Conservation (phyloP, 2,797 vertebrate species). For the Phrynocephalus guinanensis region DNA sequence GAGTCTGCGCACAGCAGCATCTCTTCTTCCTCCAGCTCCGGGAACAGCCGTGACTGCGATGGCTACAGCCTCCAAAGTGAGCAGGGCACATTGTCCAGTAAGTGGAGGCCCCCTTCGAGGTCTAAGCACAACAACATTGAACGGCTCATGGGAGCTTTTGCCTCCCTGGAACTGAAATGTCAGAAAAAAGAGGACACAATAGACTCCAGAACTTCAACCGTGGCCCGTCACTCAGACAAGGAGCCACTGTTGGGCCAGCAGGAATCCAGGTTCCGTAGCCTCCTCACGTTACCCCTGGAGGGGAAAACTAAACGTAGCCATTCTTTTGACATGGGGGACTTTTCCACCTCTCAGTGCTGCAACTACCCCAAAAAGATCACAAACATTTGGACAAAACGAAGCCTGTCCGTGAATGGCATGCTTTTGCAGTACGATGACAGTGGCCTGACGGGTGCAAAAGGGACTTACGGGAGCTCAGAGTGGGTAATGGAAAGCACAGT, state of each 20-base stretch:
- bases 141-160: constrained; percentile 93
- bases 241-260: constrained; percentile 91
- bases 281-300: constrained; percentile 90
- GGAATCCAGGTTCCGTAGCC: constrained; percentile 88
- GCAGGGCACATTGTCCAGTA: constrained; percentile 86
- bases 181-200: constrained; percentile 85
- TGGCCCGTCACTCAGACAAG: constrained; percentile 87
- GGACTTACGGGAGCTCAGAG: constrained; percentile 89
- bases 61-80: constrained; percentile 84
- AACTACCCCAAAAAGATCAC: constrained; percentile 91
- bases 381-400: constrained; percentile 99
- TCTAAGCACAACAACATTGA: constrained; percentile 88
- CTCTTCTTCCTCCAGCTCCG: constrained; percentile 91
- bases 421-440: constrained; percentile 93
- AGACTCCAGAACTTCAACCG: constrained; percentile 83
- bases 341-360: constrained; percentile 84
- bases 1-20: constrained; percentile 87
- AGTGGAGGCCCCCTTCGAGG: constrained; percentile 87
- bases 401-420: constrained; percentile 97
- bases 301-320: constrained; percentile 95
- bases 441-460: constrained; percentile 84
- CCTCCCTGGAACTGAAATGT: constrained; percentile 91
- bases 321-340: constrained; percentile 98
- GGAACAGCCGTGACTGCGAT: constrained; percentile 83
- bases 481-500: constrained; percentile 99